Evolutionary conservation across 2,888 invertebrate genomes (phyloP), one percentile per base, ranked within the genome.

Genomic region (Ophion obscuratus): DNA sequence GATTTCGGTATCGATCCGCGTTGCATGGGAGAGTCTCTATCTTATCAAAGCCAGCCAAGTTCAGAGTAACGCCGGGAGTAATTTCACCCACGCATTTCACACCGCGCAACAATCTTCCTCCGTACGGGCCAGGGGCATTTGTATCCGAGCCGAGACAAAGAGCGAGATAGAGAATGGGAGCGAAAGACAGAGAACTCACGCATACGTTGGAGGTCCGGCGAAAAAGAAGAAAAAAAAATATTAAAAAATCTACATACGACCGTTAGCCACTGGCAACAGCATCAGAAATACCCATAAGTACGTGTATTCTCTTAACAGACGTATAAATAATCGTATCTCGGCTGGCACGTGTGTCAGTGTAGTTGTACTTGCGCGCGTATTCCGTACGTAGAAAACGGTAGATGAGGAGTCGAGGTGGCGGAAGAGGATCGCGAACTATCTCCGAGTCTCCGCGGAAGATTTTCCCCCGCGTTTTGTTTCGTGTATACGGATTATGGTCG

Each of bases 1-100:
- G 17, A 61, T 61, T 44, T 74, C 4, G 31, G 31, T 3, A 62
- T 62, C 61, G 61, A 76, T n/a, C 47, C 20, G 47, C 14, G 20
- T 44, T 24, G 27, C 61, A 79, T 31, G 47, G 47, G 6, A 61
- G 59, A 59, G 36, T 67, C 61, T 24, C 11, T 74, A 88, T 87
- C 87, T 88, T 88, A 84, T 87, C 87, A 89, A 89, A 90, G 89
- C 90, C 90, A 91, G 86, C 85, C 84, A 87, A 88, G 91, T 90
- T 90, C 90, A 88, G 86, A 89, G 89, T 89, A 90, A 91, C 90
- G 90, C 87, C 86, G 88, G 81, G 84, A 85, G 85, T 89, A 84
- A 90, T 90, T 90, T 87, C 89, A 87, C 90, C 91, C 89, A 90
- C 89, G 90, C 89, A 84, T 78, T 78, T 85, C 59, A 74, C 73